Evolutionary conservation across 2,797 vertebrate species (phyloP).

Genomic region (Steatocranus sp.): DNA sequence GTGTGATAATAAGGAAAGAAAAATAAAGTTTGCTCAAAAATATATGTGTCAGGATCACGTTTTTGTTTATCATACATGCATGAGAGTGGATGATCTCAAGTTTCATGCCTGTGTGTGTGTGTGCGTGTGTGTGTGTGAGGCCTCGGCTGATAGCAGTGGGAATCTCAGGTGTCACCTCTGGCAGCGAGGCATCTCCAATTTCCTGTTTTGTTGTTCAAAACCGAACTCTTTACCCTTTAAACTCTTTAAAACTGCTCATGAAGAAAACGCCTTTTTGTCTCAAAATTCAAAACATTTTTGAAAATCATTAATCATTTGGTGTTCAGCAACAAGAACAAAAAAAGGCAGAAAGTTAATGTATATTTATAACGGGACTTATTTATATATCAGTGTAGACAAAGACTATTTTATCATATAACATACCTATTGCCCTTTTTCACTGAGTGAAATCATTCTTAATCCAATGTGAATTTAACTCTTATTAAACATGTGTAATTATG

Average conservation of each 20-base stretch:
- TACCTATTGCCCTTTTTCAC: neutral
- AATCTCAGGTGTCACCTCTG: constrained; percentile 30
- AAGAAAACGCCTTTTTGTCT: neutral
- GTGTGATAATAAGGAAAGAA: neutral
- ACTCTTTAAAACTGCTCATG: neutral
- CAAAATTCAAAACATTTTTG: neutral
- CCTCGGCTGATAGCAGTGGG: neutral
- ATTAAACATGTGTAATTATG: neutral
- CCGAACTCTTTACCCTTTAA: neutral
- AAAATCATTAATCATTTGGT: neutral
- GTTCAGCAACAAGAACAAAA: neutral
- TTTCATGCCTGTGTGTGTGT: neutral
- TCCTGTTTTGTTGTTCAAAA: constrained; percentile 9
- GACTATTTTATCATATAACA: neutral
- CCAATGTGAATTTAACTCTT: neutral
- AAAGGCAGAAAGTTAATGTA: accelerated
- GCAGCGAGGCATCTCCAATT: constrained; percentile 25
- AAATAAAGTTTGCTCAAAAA: neutral
- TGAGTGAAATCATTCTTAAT: neutral
- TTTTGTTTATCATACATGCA: neutral
- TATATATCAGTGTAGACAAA: accelerated
- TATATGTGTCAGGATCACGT: neutral
- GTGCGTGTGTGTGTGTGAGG: neutral
- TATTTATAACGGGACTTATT: neutral
- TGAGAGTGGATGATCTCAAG: neutral